Conservation (phyloP, 2,113 vertebrate genomes). For the Talpa occidentalis region DNA sequence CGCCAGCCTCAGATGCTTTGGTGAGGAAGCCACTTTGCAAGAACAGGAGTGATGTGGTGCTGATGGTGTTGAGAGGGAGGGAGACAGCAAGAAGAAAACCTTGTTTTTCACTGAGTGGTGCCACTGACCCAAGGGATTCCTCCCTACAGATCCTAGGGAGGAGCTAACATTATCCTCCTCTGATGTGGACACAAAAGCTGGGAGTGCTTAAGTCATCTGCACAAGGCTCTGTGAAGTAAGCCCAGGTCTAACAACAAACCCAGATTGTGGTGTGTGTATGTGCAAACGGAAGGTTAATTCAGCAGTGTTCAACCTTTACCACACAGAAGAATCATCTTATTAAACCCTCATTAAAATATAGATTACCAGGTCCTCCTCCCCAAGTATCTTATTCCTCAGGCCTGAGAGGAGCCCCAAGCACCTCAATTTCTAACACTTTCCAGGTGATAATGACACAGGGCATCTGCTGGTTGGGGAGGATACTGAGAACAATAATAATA, state of each 20-base stretch:
- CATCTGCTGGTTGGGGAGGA: not conserved
- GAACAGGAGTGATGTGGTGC: not conserved
- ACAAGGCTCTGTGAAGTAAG: not conserved
- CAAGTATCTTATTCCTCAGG: not conserved
- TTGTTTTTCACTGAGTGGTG: accelerated
- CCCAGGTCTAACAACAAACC: not conserved
- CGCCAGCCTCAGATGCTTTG: not conserved
- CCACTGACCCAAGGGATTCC: accelerated
- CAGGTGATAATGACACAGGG: not conserved
- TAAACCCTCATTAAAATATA: not conserved
- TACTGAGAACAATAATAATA: not conserved
- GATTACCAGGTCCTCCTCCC: accelerated
- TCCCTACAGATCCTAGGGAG: not conserved
- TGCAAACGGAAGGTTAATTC: not conserved
- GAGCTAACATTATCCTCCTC: not conserved
- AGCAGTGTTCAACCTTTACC: not conserved
- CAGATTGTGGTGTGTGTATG: too few relatives aligned
- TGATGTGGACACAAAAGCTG: not conserved
- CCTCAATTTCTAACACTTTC: not conserved
- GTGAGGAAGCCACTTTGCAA: not conserved
- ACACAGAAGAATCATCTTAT: not conserved
- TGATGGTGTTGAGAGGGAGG: not conserved
- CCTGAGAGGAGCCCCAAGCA: not conserved
- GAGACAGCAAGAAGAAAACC: too few relatives aligned
- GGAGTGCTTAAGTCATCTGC: not conserved